Evolutionary conservation across 53 echinoderm and acorn worm genomes (phyloP), one percentile per base, ranked within the genome.

Genomic region (Luidia sarsii): DNA sequence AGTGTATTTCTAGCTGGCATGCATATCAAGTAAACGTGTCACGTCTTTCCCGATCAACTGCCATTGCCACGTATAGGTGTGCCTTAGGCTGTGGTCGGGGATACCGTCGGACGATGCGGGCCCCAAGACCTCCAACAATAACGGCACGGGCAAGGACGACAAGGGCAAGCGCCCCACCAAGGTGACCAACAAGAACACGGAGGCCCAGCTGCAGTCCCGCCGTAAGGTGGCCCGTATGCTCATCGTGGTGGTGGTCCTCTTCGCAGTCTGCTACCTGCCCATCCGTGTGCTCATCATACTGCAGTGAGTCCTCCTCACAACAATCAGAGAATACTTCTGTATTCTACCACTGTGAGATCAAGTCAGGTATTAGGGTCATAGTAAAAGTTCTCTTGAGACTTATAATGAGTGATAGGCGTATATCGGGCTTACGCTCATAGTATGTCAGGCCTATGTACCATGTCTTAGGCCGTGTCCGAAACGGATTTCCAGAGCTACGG

Each of bases 161-260:
- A 48, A 51, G 39, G n/a, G 48, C 59, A 59, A 57, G 70, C 49
- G 50, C 19, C 8, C 81, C 55, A 45, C 68, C 22, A 52, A 60
- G 38, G 71, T 36, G 20, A 81, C 65, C 39, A 81, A 84, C 45
- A 91, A 88, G 72, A 91, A 81, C 45, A 92, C 95, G 0, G 91
- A 88, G 18, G 88, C 90, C 0, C 97, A 97, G 64, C 84, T 91
- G 28, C 79, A 89, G 27, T 93, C 93, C 25, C 86, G 97, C 9
- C 88, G 93, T 15, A 97, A 97, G 64, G 93, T 97, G 20, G 97
- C 97, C 5, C 81, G 90, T 63, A 97, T 97, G 97, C 79, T 96
- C 21, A 96, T 96, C 35, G 93, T 93, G 23, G 97, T 96, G 15
- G 97, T 93, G 24, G 59, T 93, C 5, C 71, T 90, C 18, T 96